phyloP scores from a whole-genome alignment of 2,888 invertebrate genomes.

The Pristionchus entomophagus region DNA sequence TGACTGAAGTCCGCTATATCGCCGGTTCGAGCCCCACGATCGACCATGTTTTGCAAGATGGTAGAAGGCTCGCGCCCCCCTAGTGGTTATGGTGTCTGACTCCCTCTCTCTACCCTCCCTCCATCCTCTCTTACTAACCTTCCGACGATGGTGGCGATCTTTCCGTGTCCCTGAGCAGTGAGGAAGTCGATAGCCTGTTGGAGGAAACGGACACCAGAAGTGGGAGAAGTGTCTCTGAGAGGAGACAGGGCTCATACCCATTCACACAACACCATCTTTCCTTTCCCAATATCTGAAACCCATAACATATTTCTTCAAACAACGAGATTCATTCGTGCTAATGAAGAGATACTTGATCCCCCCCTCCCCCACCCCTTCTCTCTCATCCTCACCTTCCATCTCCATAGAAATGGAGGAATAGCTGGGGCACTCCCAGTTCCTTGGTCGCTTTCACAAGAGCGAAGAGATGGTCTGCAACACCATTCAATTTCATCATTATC shows the following conservation, averaged over 20 bases:
- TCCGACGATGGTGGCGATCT: conserved; percentile 74
- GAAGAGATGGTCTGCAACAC: conserved; percentile 76
- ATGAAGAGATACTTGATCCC: too few relatives aligned
- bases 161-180: conserved; percentile 70
- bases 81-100: too few relatives aligned
- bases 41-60: too few relatives aligned
- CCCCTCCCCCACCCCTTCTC: neutral
- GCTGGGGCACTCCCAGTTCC: conserved; percentile 76
- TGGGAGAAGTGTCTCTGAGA: conserved; percentile 77
- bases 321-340: neutral
- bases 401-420: conserved; percentile 77
- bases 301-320: too few relatives aligned
- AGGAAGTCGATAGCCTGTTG: conserved; percentile 74
- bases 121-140: neutral
- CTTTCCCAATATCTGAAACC: too few relatives aligned
- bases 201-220: conserved; percentile 76
- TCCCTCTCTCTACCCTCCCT: neutral
- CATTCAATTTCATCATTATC: neutral
- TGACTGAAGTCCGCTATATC: too few relatives aligned
- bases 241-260: too few relatives aligned
- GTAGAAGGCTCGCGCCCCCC: too few relatives aligned
- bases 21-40: too few relatives aligned
- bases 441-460: conserved; percentile 77
- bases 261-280: too few relatives aligned
- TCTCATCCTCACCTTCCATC: conserved; percentile 57